These are phyloP conservation scores for Arvicanthis niloticus DNA, from an alignment of 2,113 vertebrate genomes.

Conservation along the genomic window DNA sequence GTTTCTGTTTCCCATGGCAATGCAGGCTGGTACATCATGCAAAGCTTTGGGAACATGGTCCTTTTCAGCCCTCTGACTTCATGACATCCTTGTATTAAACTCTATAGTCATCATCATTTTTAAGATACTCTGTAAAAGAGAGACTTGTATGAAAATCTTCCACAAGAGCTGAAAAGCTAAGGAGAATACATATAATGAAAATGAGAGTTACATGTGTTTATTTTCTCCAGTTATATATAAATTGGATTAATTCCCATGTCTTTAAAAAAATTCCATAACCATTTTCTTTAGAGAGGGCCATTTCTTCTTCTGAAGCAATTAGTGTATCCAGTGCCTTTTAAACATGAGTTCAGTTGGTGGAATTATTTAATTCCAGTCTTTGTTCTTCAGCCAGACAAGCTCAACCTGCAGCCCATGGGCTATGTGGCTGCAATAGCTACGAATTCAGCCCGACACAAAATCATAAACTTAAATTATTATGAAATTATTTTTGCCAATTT, in stretches of 20 bases:
- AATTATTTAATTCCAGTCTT: constrained; percentile 63
- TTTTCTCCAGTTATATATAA: constrained; percentile 19
- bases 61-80: background rate
- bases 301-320: background rate
- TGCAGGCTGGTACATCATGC: background rate
- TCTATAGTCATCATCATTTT: background rate
- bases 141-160: background rate
- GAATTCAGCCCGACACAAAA: background rate
- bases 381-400: background rate
- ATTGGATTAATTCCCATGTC: background rate
- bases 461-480: background rate
- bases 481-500: background rate
- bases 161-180: background rate
- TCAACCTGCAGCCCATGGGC: background rate
- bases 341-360: constrained; percentile 67
- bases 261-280: constrained; percentile 22
- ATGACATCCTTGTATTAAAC: background rate
- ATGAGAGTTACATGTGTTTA: background rate
- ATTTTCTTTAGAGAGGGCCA: background rate
- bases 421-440: background rate
- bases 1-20: background rate
- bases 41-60: background rate
- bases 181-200: background rate
- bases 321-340: constrained; percentile 30
- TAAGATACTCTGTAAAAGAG: background rate